Percentiles rank a stretch among this genome's conserved stretches.
phyloP scores from a whole-genome alignment of 2,797 vertebrate genomes.

The Aphelocoma californica region DNA sequence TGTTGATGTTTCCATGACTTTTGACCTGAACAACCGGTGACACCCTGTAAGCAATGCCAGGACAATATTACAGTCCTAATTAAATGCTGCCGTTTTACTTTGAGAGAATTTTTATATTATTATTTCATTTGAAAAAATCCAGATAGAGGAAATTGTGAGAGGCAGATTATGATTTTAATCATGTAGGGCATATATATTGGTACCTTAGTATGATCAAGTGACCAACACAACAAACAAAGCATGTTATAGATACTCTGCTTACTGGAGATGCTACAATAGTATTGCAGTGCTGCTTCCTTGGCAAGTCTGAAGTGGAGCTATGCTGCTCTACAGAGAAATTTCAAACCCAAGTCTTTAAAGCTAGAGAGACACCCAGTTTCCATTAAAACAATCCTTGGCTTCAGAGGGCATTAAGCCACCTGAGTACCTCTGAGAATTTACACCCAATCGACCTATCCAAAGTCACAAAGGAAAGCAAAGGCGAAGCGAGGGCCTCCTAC shows the following conservation, averaged over 20 bases:
- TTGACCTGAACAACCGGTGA: not conserved
- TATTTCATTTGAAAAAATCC: not conserved
- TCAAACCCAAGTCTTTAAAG: not conserved
- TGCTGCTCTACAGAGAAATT: not conserved
- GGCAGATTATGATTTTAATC: not conserved
- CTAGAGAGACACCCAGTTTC: not conserved
- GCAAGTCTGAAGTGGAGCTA: not conserved
- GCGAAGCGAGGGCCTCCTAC: not conserved
- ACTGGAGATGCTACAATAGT: not conserved
- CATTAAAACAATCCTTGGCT: not conserved
- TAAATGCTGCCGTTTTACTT: not conserved
- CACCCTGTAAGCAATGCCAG: not conserved
- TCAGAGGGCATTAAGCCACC: not conserved
- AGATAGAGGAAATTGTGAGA: not conserved
- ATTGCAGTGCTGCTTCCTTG: not conserved
- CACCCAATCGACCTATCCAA: not conserved
- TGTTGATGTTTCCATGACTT: constrained; percentile 22
- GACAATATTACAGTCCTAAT: not conserved
- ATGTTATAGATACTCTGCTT: not conserved
- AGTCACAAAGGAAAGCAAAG: not conserved
- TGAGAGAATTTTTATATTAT: not conserved
- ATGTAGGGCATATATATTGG: not conserved
- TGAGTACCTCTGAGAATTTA: not conserved
- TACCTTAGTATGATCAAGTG: not conserved
- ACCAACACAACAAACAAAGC: not conserved